Evolutionary conservation across 1,140 invertebrate species (phyloP), one percentile per base, ranked within the genome.

Genomic region (Trachelipus rathkii): DNA sequence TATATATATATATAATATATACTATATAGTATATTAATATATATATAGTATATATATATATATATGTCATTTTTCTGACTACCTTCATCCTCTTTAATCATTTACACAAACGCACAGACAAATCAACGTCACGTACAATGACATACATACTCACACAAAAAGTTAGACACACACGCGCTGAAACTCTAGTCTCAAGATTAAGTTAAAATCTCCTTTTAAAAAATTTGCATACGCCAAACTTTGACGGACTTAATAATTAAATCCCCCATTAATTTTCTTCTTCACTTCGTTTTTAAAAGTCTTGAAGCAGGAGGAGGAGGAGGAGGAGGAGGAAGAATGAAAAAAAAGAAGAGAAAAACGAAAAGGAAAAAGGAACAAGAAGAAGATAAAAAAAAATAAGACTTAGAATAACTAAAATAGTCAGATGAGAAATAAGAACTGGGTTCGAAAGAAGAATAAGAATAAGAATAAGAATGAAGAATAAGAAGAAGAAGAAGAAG

Each of bases 1-100:
- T 60, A 60, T 60, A 60, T 60, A 60, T 60, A 60, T 60, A 60
- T 60, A 60, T 60, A 60, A 60, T 60, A 60, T 60, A 60, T 60
- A 60, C n/a, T 60, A 60, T 60, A 60, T 60, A 60, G n/a, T 60
- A 60, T 60, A 60, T 60, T 4, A 4, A 60, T 60, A 19, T 60
- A 19, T 60, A 19, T 60, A 19, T 60, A 19, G n/a, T 60, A 19
- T 60, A 19, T 60, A 19, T 60, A 19, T 60, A 19, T 60, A 19
- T 60, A 19, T 60, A 15, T 19, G 11, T 19, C 50, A 15, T 60
- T 60, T 60, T 2, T 4, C 11, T 19, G 50, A 60, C 2, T 19
- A 15, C 19, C 50, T 60, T 60, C 11, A 60, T 60, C 19, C 50
- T 60, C 19, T 13, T 15, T 60, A 60, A 15, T 15, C 50, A 60